A percentile compares a stretch with the other conserved stretches of the same genome.
phyloP scores from a whole-genome alignment of 2,113 vertebrate species.

The Clarias macrocephalus region DNA sequence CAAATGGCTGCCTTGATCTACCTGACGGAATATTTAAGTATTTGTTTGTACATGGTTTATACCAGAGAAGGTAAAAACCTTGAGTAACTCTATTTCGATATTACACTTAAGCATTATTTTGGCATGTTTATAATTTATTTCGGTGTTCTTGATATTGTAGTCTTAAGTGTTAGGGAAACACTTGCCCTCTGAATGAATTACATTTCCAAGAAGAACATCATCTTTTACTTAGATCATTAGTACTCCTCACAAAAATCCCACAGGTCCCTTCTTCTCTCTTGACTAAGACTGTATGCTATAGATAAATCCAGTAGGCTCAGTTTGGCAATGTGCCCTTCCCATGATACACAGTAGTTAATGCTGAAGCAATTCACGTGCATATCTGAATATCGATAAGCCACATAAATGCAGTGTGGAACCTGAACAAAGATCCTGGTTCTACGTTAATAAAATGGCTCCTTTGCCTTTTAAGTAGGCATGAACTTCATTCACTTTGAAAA shows the following conservation, averaged over 20 bases:
- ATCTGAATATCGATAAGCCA: background rate
- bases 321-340: background rate
- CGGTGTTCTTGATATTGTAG: background rate
- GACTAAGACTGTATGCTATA: background rate
- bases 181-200: background rate
- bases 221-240: background rate
- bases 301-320: background rate
- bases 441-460: background rate
- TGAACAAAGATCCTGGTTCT: background rate
- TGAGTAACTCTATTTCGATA: background rate
- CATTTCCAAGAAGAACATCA: background rate
- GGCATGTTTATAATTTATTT: background rate
- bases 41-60: background rate
- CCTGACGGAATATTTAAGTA: background rate
- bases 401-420: background rate
- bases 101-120: background rate
- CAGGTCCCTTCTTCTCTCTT: background rate
- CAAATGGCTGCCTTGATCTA: background rate
- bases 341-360: background rate
- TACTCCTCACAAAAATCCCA: background rate
- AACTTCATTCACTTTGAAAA: background rate
- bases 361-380: background rate
- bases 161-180: background rate
- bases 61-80: background rate
- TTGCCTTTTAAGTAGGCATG: background rate